Percentiles rank a stretch among this genome's conserved stretches.
Conservation (phyloP, 2,113 vertebrate genomes). For the Pongo abelii region DNA sequence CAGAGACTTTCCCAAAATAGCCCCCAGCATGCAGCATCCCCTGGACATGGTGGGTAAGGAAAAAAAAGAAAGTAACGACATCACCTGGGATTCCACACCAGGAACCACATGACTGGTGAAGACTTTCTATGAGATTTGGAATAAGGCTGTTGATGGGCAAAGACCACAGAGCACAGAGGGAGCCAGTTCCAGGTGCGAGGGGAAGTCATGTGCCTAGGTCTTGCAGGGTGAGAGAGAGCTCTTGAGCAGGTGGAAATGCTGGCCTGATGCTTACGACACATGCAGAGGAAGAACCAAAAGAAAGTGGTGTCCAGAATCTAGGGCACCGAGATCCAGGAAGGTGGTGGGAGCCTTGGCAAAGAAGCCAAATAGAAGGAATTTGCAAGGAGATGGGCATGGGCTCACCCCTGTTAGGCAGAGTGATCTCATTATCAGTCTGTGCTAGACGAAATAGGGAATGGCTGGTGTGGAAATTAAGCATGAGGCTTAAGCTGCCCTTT, state of each 20-base stretch:
- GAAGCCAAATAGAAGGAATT: not conserved
- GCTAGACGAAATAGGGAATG: fast-evolving
- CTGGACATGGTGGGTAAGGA: no score
- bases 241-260: not conserved
- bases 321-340: no score
- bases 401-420: no score
- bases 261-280: not conserved
- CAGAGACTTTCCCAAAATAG: not conserved
- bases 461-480: no score
- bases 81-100: fast-evolving
- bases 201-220: no score
- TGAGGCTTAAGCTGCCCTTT: not conserved
- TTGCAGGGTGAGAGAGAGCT: not conserved
- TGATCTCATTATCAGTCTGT: not conserved
- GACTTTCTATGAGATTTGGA: fast-evolving
- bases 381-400: no score
- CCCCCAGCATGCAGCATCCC: fast-evolving
- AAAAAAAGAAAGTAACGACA: not conserved
- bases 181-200: fast-evolving
- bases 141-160: not conserved
- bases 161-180: not conserved
- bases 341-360: fast-evolving
- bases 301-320: not conserved
- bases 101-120: fast-evolving
- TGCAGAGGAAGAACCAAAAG: fast-evolving